Percentiles rank a stretch among this genome's conserved stretches.
These are phyloP conservation scores for Vidua chalybeata DNA, from an alignment of 2,113 vertebrate species.

Conservation along the genomic window DNA sequence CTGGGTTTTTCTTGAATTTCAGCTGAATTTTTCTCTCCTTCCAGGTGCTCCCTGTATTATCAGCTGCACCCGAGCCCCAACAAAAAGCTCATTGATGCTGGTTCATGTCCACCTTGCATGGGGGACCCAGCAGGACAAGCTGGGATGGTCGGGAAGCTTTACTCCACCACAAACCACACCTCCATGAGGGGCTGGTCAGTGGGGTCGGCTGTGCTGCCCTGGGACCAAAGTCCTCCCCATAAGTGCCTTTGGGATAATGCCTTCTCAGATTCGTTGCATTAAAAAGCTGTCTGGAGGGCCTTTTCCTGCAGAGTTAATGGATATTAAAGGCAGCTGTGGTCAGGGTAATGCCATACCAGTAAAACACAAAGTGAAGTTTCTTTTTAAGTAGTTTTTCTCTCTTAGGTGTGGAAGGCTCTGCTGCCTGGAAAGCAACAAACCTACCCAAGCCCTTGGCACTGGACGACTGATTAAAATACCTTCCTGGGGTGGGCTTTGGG, in stretches of 20 bases:
- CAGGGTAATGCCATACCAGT: not conserved
- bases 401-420: not conserved
- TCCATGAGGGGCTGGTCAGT: rapidly evolving
- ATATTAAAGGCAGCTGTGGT: not conserved
- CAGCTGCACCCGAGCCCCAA: not conserved
- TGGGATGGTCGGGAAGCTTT: not conserved
- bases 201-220: not conserved
- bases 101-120: not conserved
- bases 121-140: not conserved
- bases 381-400: not conserved
- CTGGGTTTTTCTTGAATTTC: not conserved
- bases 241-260: not conserved
- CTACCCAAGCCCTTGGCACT: too few species aligned
- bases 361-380: not conserved
- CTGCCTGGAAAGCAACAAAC: not conserved
- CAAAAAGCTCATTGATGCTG: not conserved
- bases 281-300: not conserved
- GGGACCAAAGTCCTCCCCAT: not conserved
- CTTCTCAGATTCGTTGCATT: not conserved
- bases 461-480: not conserved
- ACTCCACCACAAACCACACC: not conserved
- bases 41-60: rapidly evolving
- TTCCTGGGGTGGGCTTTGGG: rapidly evolving
- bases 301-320: not conserved
- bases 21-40: not conserved